Conservation (phyloP, 2,888 invertebrate genomes). For the Elaeidobius kamerunicus region DNA sequence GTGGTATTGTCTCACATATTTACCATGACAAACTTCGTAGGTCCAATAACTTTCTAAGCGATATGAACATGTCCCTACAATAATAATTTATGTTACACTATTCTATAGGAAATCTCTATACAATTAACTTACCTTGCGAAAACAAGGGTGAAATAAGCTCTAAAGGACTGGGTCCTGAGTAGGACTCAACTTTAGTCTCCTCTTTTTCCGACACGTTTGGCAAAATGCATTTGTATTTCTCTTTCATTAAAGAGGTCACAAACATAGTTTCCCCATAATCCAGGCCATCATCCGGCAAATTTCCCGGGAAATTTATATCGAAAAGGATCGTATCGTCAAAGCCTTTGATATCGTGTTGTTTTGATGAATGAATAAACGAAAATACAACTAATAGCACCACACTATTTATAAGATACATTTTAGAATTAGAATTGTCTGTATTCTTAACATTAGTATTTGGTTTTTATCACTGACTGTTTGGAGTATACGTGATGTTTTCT, state of each 20-base stretch:
- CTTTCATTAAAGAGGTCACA: conserved; percentile 73
- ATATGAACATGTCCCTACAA: conserved; percentile 49
- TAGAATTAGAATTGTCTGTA: too few relatives aligned
- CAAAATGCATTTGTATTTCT: conserved; percentile 78
- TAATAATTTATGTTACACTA: too few relatives aligned
- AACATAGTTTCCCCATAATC: conserved; percentile 55
- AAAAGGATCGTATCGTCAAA: conserved; percentile 82
- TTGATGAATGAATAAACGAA: conserved; percentile 9
- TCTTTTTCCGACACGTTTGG: conserved; percentile 63
- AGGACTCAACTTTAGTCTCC: conserved; percentile 57
- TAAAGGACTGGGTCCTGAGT: conserved; percentile 73
- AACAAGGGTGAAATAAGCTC: conserved; percentile 76
- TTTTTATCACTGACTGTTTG: too few relatives aligned
- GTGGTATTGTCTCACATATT: conserved; percentile 89
- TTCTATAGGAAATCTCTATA: conserved; percentile 51
- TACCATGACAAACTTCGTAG: conserved; percentile 94
- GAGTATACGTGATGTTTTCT: too few relatives aligned
- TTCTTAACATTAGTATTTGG: too few relatives aligned
- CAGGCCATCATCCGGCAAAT: conserved; percentile 44
- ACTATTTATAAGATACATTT: not conserved
- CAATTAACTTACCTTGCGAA: conserved; percentile 49
- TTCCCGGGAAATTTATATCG: conserved; percentile 75
- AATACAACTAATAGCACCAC: not conserved
- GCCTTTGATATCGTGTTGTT: conserved; percentile 60
- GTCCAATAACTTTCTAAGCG: conserved; percentile 92